These are phyloP conservation scores for Haemorhous mexicanus DNA, from an alignment of 2,113 vertebrate species.

Conservation along the genomic window DNA sequence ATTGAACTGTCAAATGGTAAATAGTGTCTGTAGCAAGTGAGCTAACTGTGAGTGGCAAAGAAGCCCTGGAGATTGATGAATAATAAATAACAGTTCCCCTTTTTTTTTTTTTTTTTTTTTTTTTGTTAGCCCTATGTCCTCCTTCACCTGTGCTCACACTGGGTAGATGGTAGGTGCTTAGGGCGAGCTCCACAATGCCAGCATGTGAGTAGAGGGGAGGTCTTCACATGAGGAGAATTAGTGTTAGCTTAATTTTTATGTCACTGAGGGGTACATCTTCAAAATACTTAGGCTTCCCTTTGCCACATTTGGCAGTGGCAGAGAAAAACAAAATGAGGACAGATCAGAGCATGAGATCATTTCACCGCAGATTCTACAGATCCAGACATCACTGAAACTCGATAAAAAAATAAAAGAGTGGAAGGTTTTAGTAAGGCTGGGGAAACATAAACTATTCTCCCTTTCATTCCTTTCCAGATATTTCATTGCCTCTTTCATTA, in stretches of 20 bases:
- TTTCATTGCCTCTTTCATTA: neutral
- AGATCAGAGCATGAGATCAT: neutral
- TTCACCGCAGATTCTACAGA: neutral
- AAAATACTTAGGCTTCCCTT: neutral
- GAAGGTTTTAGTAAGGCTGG: neutral
- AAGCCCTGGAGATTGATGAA: slow-evolving; percentile 46
- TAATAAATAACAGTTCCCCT: slow-evolving; percentile 23
- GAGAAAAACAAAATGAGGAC: neutral
- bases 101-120: neutral
- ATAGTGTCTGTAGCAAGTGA: slow-evolving; percentile 32
- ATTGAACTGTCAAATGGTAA: slow-evolving; percentile 64
- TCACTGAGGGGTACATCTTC: neutral
- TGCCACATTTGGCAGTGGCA: neutral
- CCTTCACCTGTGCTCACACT: neutral
- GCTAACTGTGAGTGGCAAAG: slow-evolving; percentile 50
- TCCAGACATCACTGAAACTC: neutral
- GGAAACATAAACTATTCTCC: neutral
- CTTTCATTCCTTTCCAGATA: neutral
- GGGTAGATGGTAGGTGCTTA: neutral
- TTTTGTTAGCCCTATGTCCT: neutral
- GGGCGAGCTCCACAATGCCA: neutral
- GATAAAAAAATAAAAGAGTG: neutral
- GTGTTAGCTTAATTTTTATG: neutral
- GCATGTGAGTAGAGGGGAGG: neutral
- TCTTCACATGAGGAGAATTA: neutral